Evolutionary conservation across 2,888 invertebrate genomes (phyloP).

Genomic region (Lissonota sp.): DNA sequence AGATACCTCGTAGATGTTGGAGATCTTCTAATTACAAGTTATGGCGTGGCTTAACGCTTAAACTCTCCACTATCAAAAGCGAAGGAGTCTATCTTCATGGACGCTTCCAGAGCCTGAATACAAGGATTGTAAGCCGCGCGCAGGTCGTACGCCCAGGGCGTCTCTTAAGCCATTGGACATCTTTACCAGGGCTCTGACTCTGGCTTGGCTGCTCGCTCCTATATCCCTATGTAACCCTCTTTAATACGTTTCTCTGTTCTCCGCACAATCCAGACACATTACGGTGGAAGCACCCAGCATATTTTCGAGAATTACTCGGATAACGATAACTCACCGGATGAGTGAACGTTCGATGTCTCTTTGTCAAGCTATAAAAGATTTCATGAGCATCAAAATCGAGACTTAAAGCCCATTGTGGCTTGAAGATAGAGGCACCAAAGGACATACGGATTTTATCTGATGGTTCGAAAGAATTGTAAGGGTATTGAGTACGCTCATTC

Average conservation of each 20-base stretch:
- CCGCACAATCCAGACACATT: background rate
- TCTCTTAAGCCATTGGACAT: conserved; percentile 49
- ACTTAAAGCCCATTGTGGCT: too few relatives aligned
- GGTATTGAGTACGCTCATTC: too few relatives aligned
- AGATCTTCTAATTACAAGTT: conserved; percentile 73
- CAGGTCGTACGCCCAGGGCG: conserved; percentile 37
- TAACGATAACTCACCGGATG: conserved; percentile 22
- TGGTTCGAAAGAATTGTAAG: too few relatives aligned
- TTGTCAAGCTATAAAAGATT: conserved; percentile 6
- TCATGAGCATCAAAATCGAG: background rate
- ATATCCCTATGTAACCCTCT: background rate
- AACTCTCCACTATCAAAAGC: conserved; percentile 55
- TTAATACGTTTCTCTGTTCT: conserved; percentile 33
- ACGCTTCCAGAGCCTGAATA: background rate
- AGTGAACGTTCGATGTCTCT: conserved; percentile 3
- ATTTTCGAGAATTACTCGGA: conserved; percentile 1
- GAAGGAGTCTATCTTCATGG: conserved; percentile 19
- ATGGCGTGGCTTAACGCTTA: conserved; percentile 67
- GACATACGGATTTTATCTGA: too few relatives aligned
- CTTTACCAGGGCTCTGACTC: conserved; percentile 17
- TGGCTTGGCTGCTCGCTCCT: background rate
- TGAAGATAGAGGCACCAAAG: too few relatives aligned
- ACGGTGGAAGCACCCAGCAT: background rate
- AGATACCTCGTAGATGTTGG: conserved; percentile 14
- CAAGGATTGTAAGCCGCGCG: conserved; percentile 10